These are phyloP conservation scores for Liodrosophila aerea DNA, from an alignment of 2,888 invertebrate genomes.

Conservation along the genomic window DNA sequence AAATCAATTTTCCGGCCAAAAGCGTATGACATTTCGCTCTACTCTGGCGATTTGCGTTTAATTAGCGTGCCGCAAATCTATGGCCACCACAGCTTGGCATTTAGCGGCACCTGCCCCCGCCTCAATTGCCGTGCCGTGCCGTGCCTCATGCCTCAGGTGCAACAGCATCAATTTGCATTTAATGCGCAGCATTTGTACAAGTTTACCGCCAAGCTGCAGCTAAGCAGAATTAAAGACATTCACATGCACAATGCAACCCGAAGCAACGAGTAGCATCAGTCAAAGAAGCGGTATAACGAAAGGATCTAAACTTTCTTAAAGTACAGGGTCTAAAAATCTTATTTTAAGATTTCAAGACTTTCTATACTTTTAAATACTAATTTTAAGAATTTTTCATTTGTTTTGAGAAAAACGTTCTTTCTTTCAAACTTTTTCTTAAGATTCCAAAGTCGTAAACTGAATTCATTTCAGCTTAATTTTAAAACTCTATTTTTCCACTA, in stretches of 20 bases:
- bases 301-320: no score
- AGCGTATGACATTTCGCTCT: slow-evolving; percentile 38
- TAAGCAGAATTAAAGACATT: background rate
- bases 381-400: no score
- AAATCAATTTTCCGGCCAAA: slow-evolving; percentile 61
- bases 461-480: no score
- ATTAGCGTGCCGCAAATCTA: slow-evolving; percentile 48
- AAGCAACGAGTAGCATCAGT: no score
- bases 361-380: no score
- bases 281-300: no score
- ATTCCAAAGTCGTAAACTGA: no score
- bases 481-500: no score
- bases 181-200: slow-evolving; percentile 54
- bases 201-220: slow-evolving; percentile 19
- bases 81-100: slow-evolving; percentile 6
- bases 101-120: slow-evolving; percentile 2
- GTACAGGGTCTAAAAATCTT: no score
- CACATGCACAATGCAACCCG: background rate
- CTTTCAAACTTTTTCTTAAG: no score
- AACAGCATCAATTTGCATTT: slow-evolving; percentile 54
- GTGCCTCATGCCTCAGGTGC: slow-evolving; percentile 40
- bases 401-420: no score
- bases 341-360: no score
- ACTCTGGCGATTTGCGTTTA: slow-evolving; percentile 62
- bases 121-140: background rate